Base-by-base conservation (phyloP, 2,888 invertebrate species). In the Thymelicus acteon region DNA sequence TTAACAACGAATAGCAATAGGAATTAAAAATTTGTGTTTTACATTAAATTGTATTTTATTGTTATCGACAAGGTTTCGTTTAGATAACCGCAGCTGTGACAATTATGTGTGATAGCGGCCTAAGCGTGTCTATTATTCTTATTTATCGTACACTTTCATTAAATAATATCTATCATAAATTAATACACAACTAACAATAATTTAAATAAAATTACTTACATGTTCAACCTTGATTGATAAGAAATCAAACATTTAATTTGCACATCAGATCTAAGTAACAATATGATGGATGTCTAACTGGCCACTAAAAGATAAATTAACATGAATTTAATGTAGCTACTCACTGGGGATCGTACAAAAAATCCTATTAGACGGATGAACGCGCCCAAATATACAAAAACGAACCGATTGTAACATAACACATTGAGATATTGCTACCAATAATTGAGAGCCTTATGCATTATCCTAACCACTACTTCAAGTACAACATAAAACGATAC, bases 341-440 rank as follows among this genome's bases (percentile, higher is more conserved):
- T 85, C 77, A 80, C 76, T 77, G 78, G 79, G 83, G 83, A 63
- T 69, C 80, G 74, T 76, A 77, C 78, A 79, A 92, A 92, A 91
- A 90, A 89, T 86, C 89, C 85, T 91, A 91, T 91, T 92, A 92
- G 84, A 66, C 85, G 84, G 78, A 78, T 82, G 85, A 87, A 80
- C 80, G 87, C 85, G 75, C 79, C 82, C 85, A 84, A 89, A 87
- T 83, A 86, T 85, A 90, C 85, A 90, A 88, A 88, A 88, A 85
- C 79, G 73, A 75, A 75, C 80, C 80, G 80, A 84, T 82, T 83
- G 79, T 81, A 81, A 63, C 69, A 12, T 62, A 61, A 80, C 81
- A 80, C 81, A 84, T 83, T 85, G 85, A 84, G 82, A 86, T 57
- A 24, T 40, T n/a, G 57, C 65, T 57, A 57, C 65, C 31, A 57